phyloP scores from a whole-genome alignment of 2,113 vertebrate species.

The Rhabdomys dilectus region DNA sequence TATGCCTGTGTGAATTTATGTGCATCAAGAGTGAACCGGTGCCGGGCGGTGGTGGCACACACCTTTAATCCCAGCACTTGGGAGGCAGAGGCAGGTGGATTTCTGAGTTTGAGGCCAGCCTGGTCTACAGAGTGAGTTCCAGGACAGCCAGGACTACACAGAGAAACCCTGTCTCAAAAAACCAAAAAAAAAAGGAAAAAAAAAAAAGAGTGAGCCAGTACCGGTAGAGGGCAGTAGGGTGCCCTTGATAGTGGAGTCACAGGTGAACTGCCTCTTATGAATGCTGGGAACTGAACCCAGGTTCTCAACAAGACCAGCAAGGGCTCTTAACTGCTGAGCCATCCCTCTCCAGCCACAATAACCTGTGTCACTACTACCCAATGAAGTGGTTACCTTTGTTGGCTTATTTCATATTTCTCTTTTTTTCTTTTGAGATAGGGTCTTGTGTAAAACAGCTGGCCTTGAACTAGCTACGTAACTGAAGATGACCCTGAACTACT shows the following conservation, averaged over 20 bases:
- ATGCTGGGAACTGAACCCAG: background rate
- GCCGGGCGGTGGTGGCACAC: no score
- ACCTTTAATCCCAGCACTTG: no score
- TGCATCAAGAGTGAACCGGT: background rate
- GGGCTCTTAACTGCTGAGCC: background rate
- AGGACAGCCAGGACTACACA: no score
- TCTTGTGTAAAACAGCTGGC: background rate
- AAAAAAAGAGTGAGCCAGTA: background rate
- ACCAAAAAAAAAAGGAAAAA: no score
- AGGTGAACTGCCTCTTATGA: no score
- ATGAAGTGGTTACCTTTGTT: background rate
- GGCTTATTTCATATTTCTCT: background rate
- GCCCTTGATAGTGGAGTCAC: background rate
- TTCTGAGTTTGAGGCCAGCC: no score
- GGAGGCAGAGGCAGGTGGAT: no score
- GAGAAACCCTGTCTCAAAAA: no score
- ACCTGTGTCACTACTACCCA: background rate
- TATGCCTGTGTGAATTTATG: background rate
- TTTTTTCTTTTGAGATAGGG: background rate
- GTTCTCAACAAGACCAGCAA: background rate
- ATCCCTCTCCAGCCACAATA: background rate
- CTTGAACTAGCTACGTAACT: background rate
- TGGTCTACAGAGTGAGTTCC: no score
- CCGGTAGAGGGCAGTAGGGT: background rate
- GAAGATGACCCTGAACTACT: background rate